A percentile compares a stretch with the other conserved stretches of the same genome.
These are phyloP conservation scores for Caradrina kadenii DNA, from an alignment of 2,888 invertebrate species.

Conservation along the genomic window DNA sequence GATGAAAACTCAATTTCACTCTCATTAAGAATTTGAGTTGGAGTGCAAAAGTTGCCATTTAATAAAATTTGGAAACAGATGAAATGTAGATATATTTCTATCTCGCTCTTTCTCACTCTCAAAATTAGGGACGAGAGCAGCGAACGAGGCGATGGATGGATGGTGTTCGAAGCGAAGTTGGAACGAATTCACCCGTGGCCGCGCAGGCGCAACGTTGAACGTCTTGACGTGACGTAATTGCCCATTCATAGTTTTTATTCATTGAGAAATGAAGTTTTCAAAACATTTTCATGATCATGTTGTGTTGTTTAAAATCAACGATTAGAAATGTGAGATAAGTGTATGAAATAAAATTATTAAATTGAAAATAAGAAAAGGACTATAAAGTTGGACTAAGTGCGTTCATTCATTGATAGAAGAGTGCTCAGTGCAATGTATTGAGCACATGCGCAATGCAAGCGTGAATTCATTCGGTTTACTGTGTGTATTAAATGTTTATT, in stretches of 20 bases:
- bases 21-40: no score
- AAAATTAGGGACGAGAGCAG: slow-evolving; percentile 30
- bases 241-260: slow-evolving; percentile 90
- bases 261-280: slow-evolving; percentile 81
- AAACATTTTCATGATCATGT: slow-evolving; percentile 81
- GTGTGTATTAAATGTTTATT: slow-evolving; percentile 67
- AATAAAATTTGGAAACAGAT: neutral
- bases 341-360: slow-evolving; percentile 39
- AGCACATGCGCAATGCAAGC: slow-evolving; percentile 87
- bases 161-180: slow-evolving; percentile 56
- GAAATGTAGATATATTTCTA: slow-evolving; percentile 23
- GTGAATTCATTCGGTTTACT: slow-evolving; percentile 72
- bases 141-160: slow-evolving; percentile 23
- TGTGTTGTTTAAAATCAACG: slow-evolving; percentile 65
- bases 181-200: slow-evolving; percentile 69
- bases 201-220: slow-evolving; percentile 84
- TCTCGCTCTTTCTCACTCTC: slow-evolving; percentile 44
- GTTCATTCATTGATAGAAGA: slow-evolving; percentile 87
- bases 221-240: slow-evolving; percentile 89
- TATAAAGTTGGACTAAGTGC: slow-evolving; percentile 74
- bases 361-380: slow-evolving; percentile 59
- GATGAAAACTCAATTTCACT: no score
- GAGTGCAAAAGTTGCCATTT: slow-evolving; percentile 19
- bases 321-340: slow-evolving; percentile 62
- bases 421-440: slow-evolving; percentile 74